Base-by-base conservation (phyloP, 2,113 vertebrate genomes). In the Ictalurus punctatus region DNA sequence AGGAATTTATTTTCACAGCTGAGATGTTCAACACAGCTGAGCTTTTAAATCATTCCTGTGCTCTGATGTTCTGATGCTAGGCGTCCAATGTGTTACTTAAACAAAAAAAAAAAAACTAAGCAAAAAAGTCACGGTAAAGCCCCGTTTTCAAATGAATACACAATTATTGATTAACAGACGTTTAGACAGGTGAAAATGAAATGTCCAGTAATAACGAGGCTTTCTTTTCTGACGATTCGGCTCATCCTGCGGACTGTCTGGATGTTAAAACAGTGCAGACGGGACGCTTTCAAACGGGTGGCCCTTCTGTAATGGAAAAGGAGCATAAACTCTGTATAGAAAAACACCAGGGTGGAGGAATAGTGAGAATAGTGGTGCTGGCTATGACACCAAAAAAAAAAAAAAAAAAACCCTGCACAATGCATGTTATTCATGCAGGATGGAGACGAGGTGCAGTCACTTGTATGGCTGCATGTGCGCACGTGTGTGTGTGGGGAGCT, bases 1-100 rank as follows among this genome's bases (percentile, higher is more conserved):
- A 52, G 83, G 48, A 85, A 54, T 71, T 69, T 85, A 83, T 37
- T 73, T 86, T 86, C 52, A 74, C 67, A 86, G 84, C 84, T 52
- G 84, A 71, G 84, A 58, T 30, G n/a, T 71, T 85, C 48, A 34
- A 58, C 84, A 73, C 67, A 73, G 84, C 52, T 40, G 67, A 86
- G 84, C 52, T 25, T 86, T 30, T 69, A 85, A 69, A 84, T 84
- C 83, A 84, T 48, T 17, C 2, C 0, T 3, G 6, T 27, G 37
- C 37, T 27, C 21, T 27, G 23, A 76, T 37, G 21, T 65, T 67
- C 16, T 3, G 61, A 84, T 65, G 83, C 83, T 30, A 34, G 16
- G 17, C 17, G 0, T 27, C 9, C 23, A 79, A 52, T 8, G 17
- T 19, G 19, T 23, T 23, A 25, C 21, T 44, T 44, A 37, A 73